Conservation (phyloP, 30 jellyfish, hydroid and myxozoan genomes). For the Rhopilema esculentum region DNA sequence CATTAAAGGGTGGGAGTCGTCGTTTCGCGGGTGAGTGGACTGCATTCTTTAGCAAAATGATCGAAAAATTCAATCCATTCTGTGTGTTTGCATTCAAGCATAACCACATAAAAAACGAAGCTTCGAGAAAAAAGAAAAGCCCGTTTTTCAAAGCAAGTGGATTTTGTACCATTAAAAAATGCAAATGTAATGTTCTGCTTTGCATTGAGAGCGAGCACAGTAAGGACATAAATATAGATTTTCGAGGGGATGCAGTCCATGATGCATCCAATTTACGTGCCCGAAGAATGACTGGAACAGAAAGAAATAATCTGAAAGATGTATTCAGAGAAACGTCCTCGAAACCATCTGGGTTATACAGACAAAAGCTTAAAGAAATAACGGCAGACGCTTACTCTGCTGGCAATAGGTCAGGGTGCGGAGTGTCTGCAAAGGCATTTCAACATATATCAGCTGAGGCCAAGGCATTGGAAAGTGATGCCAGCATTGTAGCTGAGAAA, state of each 20-base stretch:
- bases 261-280: not conserved
- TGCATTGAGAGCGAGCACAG: too few species aligned
- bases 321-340: not conserved
- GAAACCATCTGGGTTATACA: not conserved
- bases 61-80: too few species aligned
- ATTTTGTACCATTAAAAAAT: too few species aligned
- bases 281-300: not conserved
- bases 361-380: not conserved
- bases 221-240: too few species aligned
- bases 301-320: not conserved
- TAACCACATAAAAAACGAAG: too few species aligned
- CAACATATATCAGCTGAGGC: not conserved
- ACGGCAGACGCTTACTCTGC: not conserved
- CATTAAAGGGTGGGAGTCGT: too few species aligned
- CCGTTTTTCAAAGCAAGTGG: too few species aligned
- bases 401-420: constrained; percentile 1
- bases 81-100: too few species aligned
- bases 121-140: too few species aligned
- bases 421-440: not conserved
- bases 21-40: too few species aligned
- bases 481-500: not conserved
- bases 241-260: not conserved
- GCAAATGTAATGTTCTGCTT: too few species aligned
- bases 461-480: not conserved
- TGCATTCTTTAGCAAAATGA: too few species aligned